These are phyloP conservation scores for Gambusia affinis DNA, from an alignment of 2,113 vertebrate species.

Conservation along the genomic window DNA sequence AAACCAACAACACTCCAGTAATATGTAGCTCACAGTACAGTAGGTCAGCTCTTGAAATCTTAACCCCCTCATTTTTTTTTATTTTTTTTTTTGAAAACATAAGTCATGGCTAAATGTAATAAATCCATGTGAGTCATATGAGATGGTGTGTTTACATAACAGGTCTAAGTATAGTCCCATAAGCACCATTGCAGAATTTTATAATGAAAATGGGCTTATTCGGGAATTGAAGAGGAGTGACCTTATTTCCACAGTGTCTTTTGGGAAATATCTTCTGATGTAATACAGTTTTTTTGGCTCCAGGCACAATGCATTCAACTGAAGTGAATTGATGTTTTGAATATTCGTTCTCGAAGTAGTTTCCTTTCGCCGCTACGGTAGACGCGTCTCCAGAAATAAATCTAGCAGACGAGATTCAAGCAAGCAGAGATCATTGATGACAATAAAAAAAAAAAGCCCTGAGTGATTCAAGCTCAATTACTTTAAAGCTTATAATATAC, in stretches of 20 bases:
- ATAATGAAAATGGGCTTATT: constrained; percentile 37
- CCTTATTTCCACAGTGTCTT: constrained; percentile 52
- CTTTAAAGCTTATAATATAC: constrained; percentile 62
- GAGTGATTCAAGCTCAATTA: constrained; percentile 54
- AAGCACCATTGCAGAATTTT: constrained; percentile 38
- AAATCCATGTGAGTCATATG: constrained; percentile 53
- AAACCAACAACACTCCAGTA: constrained; percentile 30
- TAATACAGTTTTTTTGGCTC: constrained; percentile 54
- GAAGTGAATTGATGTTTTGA: constrained; percentile 24
- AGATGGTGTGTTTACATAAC: constrained; percentile 59
- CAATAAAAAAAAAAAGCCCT: constrained; percentile 10
- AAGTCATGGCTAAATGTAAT: constrained; percentile 52
- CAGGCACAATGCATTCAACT: constrained; percentile 33
- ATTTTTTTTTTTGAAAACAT: constrained; percentile 19
- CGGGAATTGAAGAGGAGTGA: constrained; percentile 62
- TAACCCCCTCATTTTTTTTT: constrained; percentile 28
- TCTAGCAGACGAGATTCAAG: constrained; percentile 52
- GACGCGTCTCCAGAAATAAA: constrained; percentile 20
- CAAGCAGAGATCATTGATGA: constrained; percentile 40
- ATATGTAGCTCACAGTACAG: constrained; percentile 37
- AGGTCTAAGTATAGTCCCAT: constrained; percentile 40
- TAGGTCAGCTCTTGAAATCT: constrained; percentile 39
- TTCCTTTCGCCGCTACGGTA: constrained; percentile 27
- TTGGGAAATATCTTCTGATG: constrained; percentile 55
- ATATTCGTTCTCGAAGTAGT: not conserved